Evolutionary conservation across 2,888 invertebrate species (phyloP).

Genomic region (Drosophila gaucha): DNA sequence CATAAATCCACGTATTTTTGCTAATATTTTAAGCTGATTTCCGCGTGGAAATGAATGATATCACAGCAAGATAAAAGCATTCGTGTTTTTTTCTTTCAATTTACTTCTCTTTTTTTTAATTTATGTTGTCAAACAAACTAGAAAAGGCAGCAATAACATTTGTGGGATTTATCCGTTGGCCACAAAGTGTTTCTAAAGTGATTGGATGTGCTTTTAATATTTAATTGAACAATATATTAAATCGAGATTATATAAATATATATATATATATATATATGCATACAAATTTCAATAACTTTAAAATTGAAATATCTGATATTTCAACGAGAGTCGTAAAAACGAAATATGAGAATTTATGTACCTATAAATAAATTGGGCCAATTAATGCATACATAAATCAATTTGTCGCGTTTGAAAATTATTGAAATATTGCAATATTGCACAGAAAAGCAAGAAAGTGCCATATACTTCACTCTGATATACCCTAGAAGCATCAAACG

Average conservation of each 20-base stretch:
- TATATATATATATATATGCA: too few relatives aligned
- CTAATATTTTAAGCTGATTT: conserved; percentile 73
- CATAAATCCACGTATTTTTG: conserved; percentile 39
- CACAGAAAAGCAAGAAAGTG: not conserved
- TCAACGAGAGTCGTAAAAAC: not conserved
- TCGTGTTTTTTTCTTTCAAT: not conserved
- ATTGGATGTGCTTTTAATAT: conserved; percentile 31
- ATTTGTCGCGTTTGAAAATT: conserved; percentile 42
- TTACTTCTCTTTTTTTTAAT: conserved; percentile 3
- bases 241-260: not conserved
- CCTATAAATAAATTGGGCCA: conserved; percentile 50
- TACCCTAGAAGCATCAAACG: conserved; percentile 5
- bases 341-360: conserved; percentile 3
- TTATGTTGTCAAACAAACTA: conserved; percentile 14
- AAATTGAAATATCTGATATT: conserved; percentile 1
- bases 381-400: conserved; percentile 59
- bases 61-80: conserved; percentile 53
- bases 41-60: conserved; percentile 60
- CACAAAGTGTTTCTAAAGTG: conserved; percentile 45
- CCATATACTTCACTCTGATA: not conserved
- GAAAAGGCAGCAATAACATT: conserved; percentile 18
- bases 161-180: conserved; percentile 26
- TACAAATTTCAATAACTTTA: not conserved
- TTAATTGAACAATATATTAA: conserved; percentile 4
- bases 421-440: conserved; percentile 30